Evolutionary conservation across 2,113 vertebrate species (phyloP).

Genomic region (Xiphorhynchus elegans): DNA sequence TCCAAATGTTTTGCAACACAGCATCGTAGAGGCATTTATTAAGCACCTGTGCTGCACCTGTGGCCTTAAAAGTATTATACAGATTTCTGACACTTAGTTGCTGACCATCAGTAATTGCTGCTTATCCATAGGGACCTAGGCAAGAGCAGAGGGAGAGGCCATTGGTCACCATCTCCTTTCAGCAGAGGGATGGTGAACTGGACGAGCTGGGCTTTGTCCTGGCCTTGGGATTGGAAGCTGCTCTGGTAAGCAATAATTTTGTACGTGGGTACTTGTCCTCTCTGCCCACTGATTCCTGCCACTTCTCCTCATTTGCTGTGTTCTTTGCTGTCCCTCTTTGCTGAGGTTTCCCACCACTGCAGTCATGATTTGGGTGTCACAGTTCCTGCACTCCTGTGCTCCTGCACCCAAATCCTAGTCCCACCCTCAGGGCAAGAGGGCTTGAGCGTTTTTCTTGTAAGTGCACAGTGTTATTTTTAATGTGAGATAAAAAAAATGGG

Average conservation of each 20-base stretch:
- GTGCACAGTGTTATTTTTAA: neutral
- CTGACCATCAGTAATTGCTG: neutral
- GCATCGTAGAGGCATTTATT: neutral
- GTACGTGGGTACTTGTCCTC: neutral
- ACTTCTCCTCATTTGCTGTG: neutral
- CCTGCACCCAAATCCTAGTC: neutral
- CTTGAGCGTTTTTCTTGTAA: neutral
- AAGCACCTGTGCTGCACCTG: neutral
- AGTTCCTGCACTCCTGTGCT: neutral
- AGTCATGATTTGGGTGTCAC: rapidly evolving
- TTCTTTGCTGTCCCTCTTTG: neutral
- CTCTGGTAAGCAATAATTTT: neutral
- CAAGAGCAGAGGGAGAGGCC: neutral
- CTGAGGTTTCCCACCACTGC: neutral
- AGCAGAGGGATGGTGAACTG: neutral
- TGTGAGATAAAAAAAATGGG: neutral
- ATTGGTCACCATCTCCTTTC: neutral
- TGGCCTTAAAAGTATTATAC: neutral
- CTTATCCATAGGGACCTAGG: neutral
- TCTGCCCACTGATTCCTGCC: neutral
- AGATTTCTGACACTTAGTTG: neutral
- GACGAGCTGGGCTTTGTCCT: rapidly evolving
- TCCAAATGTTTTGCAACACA: neutral
- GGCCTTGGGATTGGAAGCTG: rapidly evolving
- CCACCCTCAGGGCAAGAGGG: neutral